Base-by-base conservation (phyloP, 2,888 invertebrate genomes). In the Eupsilia transversa region DNA sequence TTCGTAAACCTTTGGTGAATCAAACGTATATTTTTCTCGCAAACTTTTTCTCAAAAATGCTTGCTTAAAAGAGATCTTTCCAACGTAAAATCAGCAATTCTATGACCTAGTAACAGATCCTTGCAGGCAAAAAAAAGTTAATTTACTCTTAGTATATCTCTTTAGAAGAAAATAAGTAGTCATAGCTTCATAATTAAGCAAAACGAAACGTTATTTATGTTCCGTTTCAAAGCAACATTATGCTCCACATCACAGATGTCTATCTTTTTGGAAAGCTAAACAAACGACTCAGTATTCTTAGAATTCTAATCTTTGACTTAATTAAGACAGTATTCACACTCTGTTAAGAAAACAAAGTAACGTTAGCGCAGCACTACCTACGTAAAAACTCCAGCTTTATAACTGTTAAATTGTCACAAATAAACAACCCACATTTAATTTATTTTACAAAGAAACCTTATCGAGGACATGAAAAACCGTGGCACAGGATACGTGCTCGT, bases 381-480 rank as follows among this genome's bases (percentile, higher is more conserved):
- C 46, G n/a, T n/a, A n/a, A n/a, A 38, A 38, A 46, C n/a, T 43
- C 1, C 17, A 38, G 12, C 20, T 52, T 54, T 12, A n/a, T 1
- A 27, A 54, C 46, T 38, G 14, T 20, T 46, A 27, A 74, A 80
- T 14, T 27, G 52, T 74, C 60, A 41, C 33, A 49, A 74, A 49
- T 79, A 57, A 77, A 74, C 4, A 41, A 54, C 20, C n/a, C 2
- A 61, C 38, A 41, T 77, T 61, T 63, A 63, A 63, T 80, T 74
- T 80, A 60, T 52, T 60, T 43, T 52, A 27, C 57, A 68, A 54
- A 74, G 57, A 68, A 79, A 57, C 81, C 52, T 80, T 81, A 84
- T 80, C 84, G 33, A 20, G 12, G 20, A 35, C 57, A 74, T 38
- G 57, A 41, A 63, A 35, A 38, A 52, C 52, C n/a, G 68, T 23